phyloP scores from a whole-genome alignment of 2,797 vertebrate species.

The Melopsittacus undulatus region DNA sequence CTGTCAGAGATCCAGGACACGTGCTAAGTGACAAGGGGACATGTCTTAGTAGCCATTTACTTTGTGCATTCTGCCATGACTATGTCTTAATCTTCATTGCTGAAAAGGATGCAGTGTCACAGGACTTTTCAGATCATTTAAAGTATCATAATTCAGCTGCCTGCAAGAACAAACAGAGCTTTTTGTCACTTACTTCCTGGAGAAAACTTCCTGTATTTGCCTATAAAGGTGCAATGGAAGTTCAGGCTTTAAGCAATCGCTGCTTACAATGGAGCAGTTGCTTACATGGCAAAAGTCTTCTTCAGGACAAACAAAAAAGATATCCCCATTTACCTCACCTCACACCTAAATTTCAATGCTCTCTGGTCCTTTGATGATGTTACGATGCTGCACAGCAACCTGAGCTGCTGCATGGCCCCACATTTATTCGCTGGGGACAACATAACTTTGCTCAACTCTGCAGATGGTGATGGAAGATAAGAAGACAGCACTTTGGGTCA shows the following conservation, averaged over 20 bases:
- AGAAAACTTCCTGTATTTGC: background rate
- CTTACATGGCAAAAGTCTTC: background rate
- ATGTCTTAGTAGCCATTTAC: background rate
- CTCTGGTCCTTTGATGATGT: background rate
- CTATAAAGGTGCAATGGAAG: background rate
- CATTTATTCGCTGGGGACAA: background rate
- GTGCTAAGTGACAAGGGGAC: background rate
- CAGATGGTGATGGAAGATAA: background rate
- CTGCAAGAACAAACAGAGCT: constrained; percentile 12
- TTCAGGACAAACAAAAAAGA: background rate
- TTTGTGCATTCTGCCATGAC: background rate
- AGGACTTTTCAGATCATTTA: background rate
- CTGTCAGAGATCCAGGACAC: background rate
- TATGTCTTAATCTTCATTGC: background rate
- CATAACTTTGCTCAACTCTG: background rate
- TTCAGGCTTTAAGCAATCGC: background rate
- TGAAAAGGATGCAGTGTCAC: background rate
- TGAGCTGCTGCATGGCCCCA: background rate
- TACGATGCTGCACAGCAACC: background rate
- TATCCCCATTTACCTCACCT: background rate
- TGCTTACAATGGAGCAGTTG: background rate
- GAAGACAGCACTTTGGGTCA: background rate
- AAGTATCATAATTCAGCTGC: background rate
- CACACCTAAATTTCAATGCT: background rate
- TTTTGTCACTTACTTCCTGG: constrained; percentile 13